These are phyloP conservation scores for Oreohelix idahoensis DNA, from an alignment of 1,140 invertebrate genomes.

Conservation along the genomic window DNA sequence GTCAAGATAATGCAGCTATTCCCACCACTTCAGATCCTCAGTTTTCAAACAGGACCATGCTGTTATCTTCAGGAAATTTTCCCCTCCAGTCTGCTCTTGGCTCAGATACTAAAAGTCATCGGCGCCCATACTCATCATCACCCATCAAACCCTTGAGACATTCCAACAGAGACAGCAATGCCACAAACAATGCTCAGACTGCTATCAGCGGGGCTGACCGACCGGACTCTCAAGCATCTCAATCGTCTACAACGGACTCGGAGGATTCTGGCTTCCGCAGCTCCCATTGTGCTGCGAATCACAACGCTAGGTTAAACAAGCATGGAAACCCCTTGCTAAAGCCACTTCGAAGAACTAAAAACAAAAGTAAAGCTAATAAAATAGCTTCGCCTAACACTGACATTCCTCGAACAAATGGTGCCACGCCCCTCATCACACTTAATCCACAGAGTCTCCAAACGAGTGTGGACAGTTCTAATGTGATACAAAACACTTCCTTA, in stretches of 20 bases:
- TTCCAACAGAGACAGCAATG: background rate
- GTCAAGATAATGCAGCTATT: background rate
- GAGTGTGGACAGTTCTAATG: background rate
- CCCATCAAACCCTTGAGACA: background rate
- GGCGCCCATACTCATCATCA: background rate
- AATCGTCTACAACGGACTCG: constrained; percentile 58
- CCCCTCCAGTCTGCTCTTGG: background rate
- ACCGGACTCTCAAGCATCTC: constrained; percentile 58
- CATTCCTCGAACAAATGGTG: background rate
- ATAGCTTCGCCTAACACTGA: constrained; percentile 28
- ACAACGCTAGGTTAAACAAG: constrained; percentile 48
- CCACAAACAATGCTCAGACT: background rate
- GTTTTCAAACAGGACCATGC: background rate
- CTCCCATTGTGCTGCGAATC: constrained; percentile 54
- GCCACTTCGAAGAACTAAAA: constrained; percentile 39
- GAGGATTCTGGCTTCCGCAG: constrained; percentile 65
- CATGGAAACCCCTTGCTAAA: constrained; percentile 55
- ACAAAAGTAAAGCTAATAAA: constrained; percentile 7
- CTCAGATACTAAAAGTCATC: background rate
- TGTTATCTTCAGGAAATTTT: background rate
- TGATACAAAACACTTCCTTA: constrained; percentile 24
- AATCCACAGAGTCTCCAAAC: constrained; percentile 24
- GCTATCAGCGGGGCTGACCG: constrained; percentile 37
- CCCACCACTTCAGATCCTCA: background rate
- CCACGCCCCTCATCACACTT: constrained; percentile 26